phyloP scores from a whole-genome alignment of 2,888 invertebrate species.

The Branchellion lobata region DNA sequence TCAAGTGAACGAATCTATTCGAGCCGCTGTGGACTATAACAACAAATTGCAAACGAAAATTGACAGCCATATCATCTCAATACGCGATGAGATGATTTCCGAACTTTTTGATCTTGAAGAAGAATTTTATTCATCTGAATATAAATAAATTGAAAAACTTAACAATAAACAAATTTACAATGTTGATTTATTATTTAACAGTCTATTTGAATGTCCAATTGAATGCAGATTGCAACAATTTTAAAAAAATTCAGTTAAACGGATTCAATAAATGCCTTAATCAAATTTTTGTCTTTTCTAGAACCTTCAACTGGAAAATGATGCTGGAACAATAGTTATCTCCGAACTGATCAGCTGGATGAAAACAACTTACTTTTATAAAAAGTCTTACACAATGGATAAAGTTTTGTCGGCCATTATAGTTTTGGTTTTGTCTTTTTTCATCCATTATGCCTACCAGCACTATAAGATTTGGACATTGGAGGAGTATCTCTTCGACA shows the following conservation, averaged over 20 bases:
- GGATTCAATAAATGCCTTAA: neutral
- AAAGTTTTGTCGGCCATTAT: conserved; percentile 41
- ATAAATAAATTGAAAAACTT: conserved; percentile 58
- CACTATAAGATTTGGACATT: conserved; percentile 25
- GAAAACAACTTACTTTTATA: too few species aligned
- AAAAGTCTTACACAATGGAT: too few species aligned
- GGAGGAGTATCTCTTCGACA: conserved; percentile 41
- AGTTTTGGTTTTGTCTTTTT: conserved; percentile 41
- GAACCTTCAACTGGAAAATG: too few species aligned
- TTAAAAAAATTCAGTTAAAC: neutral
- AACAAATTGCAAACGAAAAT: conserved; percentile 86
- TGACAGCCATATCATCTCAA: conserved; percentile 85
- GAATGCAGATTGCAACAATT: neutral
- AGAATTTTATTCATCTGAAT: conserved; percentile 74
- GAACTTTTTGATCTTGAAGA: conserved; percentile 89
- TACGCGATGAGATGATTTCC: conserved; percentile 90
- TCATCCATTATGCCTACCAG: conserved; percentile 43
- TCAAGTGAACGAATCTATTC: conserved; percentile 93
- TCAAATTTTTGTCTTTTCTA: neutral
- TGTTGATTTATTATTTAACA: too few species aligned
- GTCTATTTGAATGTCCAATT: too few species aligned
- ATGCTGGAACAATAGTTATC: too few species aligned
- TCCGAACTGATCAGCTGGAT: too few species aligned
- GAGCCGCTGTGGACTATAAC: conserved; percentile 85
- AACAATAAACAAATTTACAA: too few species aligned